phyloP scores from a whole-genome alignment of 2,888 invertebrate genomes.

The Allolobophora icterica region DNA sequence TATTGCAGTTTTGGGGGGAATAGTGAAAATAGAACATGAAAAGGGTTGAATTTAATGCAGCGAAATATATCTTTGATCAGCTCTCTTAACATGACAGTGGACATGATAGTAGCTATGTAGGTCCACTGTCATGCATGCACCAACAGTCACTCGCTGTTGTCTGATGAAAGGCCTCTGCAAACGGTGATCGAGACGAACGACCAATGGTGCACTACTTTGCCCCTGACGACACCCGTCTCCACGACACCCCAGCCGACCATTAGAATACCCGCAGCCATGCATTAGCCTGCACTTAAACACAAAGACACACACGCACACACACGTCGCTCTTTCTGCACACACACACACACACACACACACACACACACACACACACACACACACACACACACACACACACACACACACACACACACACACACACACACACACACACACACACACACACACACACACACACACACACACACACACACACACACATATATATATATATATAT shows the following conservation, averaged over 20 bases:
- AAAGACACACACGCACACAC: neutral
- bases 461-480: neutral
- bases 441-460: neutral
- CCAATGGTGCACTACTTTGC: neutral
- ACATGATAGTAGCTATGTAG: neutral
- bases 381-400: neutral
- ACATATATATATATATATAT: neutral
- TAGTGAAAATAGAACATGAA: no score
- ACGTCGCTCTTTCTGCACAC: neutral
- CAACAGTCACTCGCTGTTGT: neutral
- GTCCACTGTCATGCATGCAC: neutral
- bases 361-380: neutral
- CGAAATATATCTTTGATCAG: no score
- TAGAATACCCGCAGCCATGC: neutral
- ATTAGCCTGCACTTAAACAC: neutral
- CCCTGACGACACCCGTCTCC: neutral
- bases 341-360: neutral
- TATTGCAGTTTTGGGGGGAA: no score
- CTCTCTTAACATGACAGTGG: no score
- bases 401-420: neutral
- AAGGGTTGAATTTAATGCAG: no score
- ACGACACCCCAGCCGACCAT: slow-evolving; percentile 5
- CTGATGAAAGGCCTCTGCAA: neutral
- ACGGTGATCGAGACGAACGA: neutral
- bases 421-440: neutral